Conservation (phyloP, 2,113 vertebrate genomes). For the Takifugu flavidus region DNA sequence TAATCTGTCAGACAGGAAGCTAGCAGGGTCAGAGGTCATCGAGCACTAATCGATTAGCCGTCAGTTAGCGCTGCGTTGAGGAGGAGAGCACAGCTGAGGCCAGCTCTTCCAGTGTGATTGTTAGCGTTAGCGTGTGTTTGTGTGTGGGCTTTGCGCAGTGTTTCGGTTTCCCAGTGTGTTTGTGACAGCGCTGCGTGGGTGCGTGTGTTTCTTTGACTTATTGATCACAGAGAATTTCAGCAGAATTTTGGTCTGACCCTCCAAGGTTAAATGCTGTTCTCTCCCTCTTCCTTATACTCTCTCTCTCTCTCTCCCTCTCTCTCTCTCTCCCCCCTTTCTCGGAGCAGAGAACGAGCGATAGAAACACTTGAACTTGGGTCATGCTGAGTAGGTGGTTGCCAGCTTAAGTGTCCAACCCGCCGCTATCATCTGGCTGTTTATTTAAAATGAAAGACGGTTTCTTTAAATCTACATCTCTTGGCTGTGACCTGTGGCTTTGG, state of each 20-base stretch:
- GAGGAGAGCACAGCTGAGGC: slow-evolving; percentile 87
- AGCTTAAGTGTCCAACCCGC: slow-evolving; percentile 52
- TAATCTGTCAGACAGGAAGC: slow-evolving; percentile 90
- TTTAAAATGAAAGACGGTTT: slow-evolving; percentile 57
- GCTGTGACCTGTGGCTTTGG: slow-evolving; percentile 47
- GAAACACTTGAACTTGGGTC: slow-evolving; percentile 65
- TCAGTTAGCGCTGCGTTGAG: slow-evolving; percentile 87
- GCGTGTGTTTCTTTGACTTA: slow-evolving; percentile 56
- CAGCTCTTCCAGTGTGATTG: slow-evolving; percentile 65
- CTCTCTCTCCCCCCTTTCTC: slow-evolving; percentile 23
- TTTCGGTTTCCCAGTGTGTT: slow-evolving; percentile 30
- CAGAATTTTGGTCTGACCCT: slow-evolving; percentile 88
- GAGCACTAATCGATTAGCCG: slow-evolving; percentile 99
- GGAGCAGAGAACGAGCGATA: slow-evolving; percentile 30
- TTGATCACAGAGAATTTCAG: slow-evolving; percentile 77
- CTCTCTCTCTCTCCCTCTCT: slow-evolving; percentile 24
- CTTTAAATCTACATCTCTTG: slow-evolving; percentile 55
- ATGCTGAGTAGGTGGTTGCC: slow-evolving; percentile 51
- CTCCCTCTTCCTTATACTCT: slow-evolving; percentile 17
- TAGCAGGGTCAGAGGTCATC: slow-evolving; percentile 85
- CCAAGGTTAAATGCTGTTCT: slow-evolving; percentile 84
- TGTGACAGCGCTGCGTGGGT: slow-evolving; percentile 70
- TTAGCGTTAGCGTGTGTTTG: slow-evolving; percentile 28
- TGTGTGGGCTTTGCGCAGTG: slow-evolving; percentile 13
- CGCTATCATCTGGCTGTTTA: slow-evolving; percentile 56